Evolutionary conservation across 1,140 invertebrate species (phyloP).

Genomic region (Hyphantria cunea): DNA sequence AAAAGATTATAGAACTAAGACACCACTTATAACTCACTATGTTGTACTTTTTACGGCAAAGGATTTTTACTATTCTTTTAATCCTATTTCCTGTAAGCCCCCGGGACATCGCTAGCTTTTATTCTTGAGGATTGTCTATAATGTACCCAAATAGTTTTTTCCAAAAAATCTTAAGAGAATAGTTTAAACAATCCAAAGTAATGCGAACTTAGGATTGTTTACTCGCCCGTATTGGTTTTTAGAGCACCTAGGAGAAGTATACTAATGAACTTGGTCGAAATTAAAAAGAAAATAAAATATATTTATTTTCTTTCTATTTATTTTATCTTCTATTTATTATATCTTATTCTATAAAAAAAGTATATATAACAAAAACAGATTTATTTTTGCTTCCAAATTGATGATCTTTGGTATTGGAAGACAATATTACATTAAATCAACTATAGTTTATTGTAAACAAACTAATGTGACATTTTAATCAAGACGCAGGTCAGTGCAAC

Average conservation of each 20-base stretch:
- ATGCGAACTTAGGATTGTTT: constrained; percentile 22
- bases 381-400: neutral
- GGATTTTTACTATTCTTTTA: constrained; percentile 23
- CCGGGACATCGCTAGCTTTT: constrained; percentile 15
- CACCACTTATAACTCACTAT: neutral
- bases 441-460: too few relatives aligned
- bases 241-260: constrained; percentile 14
- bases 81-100: constrained; percentile 23
- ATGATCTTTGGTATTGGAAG: too few relatives aligned
- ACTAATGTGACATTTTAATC: neutral
- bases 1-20: too few relatives aligned
- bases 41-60: constrained; percentile 11
- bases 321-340: too few relatives aligned
- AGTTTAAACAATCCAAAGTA: constrained; percentile 18
- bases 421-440: too few relatives aligned
- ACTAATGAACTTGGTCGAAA: neutral
- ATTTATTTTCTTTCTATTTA: too few relatives aligned
- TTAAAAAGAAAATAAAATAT: neutral
- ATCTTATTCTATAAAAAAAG: too few relatives aligned
- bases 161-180: constrained; percentile 10
- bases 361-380: neutral
- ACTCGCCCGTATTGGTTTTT: constrained; percentile 24
- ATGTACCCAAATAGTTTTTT: constrained; percentile 23
- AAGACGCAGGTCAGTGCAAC: neutral
- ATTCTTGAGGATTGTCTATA: constrained; percentile 19